Evolutionary conservation across 1,140 invertebrate species (phyloP), one percentile per base, ranked within the genome.

Genomic region (Cyclina sinensis): DNA sequence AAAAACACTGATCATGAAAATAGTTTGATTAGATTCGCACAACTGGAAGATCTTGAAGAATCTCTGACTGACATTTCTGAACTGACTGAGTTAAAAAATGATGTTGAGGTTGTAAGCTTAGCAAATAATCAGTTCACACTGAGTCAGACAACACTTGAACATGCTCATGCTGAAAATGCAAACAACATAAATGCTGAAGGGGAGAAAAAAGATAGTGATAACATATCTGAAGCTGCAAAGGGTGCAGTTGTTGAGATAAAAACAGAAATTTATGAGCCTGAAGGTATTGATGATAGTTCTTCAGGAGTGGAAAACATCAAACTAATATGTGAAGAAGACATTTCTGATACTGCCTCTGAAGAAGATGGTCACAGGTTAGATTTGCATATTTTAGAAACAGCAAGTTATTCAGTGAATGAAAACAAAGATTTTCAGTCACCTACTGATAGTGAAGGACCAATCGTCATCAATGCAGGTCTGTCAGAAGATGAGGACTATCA

Each of bases 401-500:
- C 46, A 54, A 35, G 39, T 76, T 27, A 46, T 46, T 43, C 32
- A 14, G 0, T 76, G 24, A 76, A 32, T 24, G 37, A 48, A 48
- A 48, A 54, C 46, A 32, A 32, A 16, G 54, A 48, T 27, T 79
- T 79, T 16, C 11, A 21, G 54, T 65, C 59, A 27, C 39, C 80
- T n/a, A 59, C 80, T 48, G 82, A 84, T 37, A 73, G 62, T 84
- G 82, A 84, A 46, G 32, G 62, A 48, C 43, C 18, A 21, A 73
- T 84, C 35, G 54, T 84, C 16, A 68, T 84, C n/a, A 84, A 84
- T 57, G 59, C 82, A 27, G 65, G 65, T 24, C 11, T 73, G 68
- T 70, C 65, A 32, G 82, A 84, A 16, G 82, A 84, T 73, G 81
- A 84, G 48, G 82, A 84, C 1, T 84, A 70, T 37, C 65, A 84